Percentiles rank a stretch among this genome's conserved stretches.
Evolutionary conservation across 23 tunicate genomes (phyloP).

Genomic region (Ascidia mentula): DNA sequence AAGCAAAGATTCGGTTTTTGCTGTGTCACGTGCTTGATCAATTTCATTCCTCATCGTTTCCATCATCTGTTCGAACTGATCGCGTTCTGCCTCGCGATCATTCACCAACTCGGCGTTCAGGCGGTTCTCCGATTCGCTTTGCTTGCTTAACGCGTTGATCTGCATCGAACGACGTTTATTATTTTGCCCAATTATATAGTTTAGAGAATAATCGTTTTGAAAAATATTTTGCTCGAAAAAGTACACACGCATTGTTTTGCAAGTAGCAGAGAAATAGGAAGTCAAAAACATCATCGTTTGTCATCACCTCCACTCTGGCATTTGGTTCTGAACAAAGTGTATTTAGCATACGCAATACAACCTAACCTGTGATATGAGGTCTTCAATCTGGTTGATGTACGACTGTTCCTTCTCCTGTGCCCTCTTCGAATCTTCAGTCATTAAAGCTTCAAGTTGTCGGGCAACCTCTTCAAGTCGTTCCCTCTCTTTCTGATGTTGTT

Average conservation of each 20-base stretch:
- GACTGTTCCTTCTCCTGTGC: constrained; percentile 57
- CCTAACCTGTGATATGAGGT: constrained; percentile 71
- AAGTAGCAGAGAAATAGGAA: too few species aligned
- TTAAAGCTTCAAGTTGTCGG: constrained; percentile 55
- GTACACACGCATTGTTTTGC: too few species aligned
- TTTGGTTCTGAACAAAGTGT: too few species aligned
- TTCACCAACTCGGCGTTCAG: constrained; percentile 57
- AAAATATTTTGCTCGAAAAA: too few species aligned
- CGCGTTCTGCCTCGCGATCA: constrained; percentile 69
- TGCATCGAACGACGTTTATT: constrained; percentile 14
- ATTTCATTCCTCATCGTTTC: constrained; percentile 61
- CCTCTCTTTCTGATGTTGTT: constrained; percentile 60
- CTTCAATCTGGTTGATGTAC: constrained; percentile 55
- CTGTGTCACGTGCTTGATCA: constrained; percentile 65
- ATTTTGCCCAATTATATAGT: not conserved
- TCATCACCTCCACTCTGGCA: too few species aligned
- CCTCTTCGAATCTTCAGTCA: constrained; percentile 39
- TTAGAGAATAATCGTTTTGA: not conserved
- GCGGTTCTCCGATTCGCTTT: constrained; percentile 52
- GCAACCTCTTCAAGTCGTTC: constrained; percentile 45
- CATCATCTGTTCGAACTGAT: constrained; percentile 76
- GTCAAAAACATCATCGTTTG: too few species aligned
- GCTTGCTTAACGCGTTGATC: constrained; percentile 72
- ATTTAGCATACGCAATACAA: too few species aligned
- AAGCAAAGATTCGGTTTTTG: constrained; percentile 51